These are phyloP conservation scores for Toxotes lorentzi DNA, from an alignment of 2,797 vertebrate species.

Conservation along the genomic window DNA sequence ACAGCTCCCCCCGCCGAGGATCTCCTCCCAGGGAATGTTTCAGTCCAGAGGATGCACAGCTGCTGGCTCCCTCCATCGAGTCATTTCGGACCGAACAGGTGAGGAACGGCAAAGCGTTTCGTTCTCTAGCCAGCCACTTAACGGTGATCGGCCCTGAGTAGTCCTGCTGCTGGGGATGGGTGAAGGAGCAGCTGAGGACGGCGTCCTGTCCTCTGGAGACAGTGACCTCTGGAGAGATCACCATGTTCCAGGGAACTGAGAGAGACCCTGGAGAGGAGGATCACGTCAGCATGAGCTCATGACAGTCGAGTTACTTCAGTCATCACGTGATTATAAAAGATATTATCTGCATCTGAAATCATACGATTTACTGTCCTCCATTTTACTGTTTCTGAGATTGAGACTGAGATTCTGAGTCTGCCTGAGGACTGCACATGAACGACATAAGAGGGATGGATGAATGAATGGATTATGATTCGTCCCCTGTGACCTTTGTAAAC, in stretches of 20 bases:
- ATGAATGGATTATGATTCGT: too few species aligned
- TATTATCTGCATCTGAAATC: too few species aligned
- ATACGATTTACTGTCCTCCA: too few species aligned
- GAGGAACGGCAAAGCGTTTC: fast-evolving
- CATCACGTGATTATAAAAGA: too few species aligned
- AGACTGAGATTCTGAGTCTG: too few species aligned
- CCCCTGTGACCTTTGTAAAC: too few species aligned
- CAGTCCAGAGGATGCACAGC: fast-evolving
- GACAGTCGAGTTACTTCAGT: too few species aligned
- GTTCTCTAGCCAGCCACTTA: background rate
- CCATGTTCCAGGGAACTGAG: background rate
- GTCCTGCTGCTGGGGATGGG: fast-evolving
- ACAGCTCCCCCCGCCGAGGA: conserved; percentile 26
- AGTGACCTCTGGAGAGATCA: background rate
- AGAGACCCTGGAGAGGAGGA: conserved; percentile 1
- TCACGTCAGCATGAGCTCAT: too few species aligned
- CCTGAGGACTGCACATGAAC: too few species aligned
- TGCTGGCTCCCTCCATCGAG: fast-evolving
- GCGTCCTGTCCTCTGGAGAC: conserved; percentile 43
- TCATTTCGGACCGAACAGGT: conserved; percentile 5
- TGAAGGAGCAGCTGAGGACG: conserved; percentile 50
- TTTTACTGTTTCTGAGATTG: too few species aligned
- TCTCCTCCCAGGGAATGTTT: conserved; percentile 14
- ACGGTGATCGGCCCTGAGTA: background rate
- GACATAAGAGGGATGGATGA: too few species aligned